These are phyloP conservation scores for Monochamus alternatus DNA, from an alignment of 2,888 invertebrate species.

Conservation along the genomic window DNA sequence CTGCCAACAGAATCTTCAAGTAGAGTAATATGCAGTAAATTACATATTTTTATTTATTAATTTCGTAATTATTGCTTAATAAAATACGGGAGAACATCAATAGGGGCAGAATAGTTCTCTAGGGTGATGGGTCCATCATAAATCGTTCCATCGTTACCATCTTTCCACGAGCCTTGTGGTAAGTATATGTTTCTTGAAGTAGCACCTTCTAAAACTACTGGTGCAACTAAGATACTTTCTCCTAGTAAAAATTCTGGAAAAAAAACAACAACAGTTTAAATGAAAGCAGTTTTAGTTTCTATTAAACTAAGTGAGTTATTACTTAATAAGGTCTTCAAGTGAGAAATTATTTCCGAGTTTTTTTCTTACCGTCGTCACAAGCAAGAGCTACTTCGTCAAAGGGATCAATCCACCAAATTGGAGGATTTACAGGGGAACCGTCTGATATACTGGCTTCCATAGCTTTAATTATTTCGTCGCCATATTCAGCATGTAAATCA, in stretches of 20 bases:
- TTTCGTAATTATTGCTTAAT: conserved; percentile 43
- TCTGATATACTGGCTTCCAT: conserved; percentile 75
- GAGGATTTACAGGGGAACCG: conserved; percentile 84
- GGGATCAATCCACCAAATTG: conserved; percentile 90
- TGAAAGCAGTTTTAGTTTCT: neutral
- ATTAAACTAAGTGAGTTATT: neutral
- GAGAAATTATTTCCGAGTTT: neutral
- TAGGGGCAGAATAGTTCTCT: conserved; percentile 77
- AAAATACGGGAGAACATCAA: conserved; percentile 82
- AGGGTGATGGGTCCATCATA: conserved; percentile 78
- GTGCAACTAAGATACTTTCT: conserved; percentile 84
- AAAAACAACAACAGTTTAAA: neutral
- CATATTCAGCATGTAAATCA: conserved; percentile 77
- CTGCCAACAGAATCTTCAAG: neutral
- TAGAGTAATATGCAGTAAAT: too few species aligned
- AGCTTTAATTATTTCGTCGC: conserved; percentile 76
- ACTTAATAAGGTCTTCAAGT: neutral
- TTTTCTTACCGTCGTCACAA: conserved; percentile 74
- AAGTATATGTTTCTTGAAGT: conserved; percentile 81
- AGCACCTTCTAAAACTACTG: conserved; percentile 79
- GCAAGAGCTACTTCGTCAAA: conserved; percentile 75
- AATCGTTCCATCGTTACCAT: conserved; percentile 72
- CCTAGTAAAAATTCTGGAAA: conserved; percentile 85
- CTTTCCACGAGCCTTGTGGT: conserved; percentile 83
- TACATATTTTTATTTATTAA: neutral